A percentile compares a stretch with the other conserved stretches of the same genome.
phyloP scores from a whole-genome alignment of 1,140 invertebrate genomes.

The Bicyclus anynana region DNA sequence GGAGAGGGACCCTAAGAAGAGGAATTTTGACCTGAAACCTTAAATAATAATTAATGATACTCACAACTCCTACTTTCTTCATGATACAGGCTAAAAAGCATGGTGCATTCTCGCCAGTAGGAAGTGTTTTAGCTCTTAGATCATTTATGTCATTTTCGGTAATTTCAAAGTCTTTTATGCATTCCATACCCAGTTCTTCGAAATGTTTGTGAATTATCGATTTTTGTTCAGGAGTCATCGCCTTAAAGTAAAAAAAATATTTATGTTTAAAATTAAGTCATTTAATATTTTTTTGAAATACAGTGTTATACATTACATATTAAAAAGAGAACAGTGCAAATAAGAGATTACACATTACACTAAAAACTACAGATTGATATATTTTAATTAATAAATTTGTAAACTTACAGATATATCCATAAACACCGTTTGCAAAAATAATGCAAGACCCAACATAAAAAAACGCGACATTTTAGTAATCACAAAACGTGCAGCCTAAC shows the following conservation, averaged over 20 bases:
- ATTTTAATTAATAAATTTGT: too few species aligned
- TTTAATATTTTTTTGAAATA: too few species aligned
- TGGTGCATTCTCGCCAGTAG: slow-evolving; percentile 42
- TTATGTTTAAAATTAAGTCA: too few species aligned
- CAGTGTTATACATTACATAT: too few species aligned
- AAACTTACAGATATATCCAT: slow-evolving; percentile 3
- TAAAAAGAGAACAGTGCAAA: too few species aligned
- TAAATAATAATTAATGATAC: slow-evolving; percentile 17
- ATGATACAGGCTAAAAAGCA: slow-evolving; percentile 62
- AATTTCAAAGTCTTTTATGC: slow-evolving; percentile 45
- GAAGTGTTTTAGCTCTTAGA: slow-evolving; percentile 38
- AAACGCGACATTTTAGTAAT: slow-evolving; percentile 3
- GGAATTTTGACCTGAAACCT: too few species aligned
- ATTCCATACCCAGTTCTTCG: slow-evolving; percentile 40
- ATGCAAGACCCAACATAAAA: background rate
- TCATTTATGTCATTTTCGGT: slow-evolving; percentile 44
- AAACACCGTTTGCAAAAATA: background rate
- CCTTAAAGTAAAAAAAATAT: slow-evolving; percentile 29
- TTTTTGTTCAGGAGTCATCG: slow-evolving; percentile 56
- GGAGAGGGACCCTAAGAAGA: too few species aligned
- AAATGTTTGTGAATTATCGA: slow-evolving; percentile 50
- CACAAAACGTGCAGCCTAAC: background rate
- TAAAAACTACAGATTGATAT: too few species aligned
- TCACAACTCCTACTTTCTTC: slow-evolving; percentile 53
- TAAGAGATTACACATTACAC: too few species aligned